phyloP scores from a whole-genome alignment of 2,797 vertebrate genomes.

The Kryptopterus vitreolus region DNA sequence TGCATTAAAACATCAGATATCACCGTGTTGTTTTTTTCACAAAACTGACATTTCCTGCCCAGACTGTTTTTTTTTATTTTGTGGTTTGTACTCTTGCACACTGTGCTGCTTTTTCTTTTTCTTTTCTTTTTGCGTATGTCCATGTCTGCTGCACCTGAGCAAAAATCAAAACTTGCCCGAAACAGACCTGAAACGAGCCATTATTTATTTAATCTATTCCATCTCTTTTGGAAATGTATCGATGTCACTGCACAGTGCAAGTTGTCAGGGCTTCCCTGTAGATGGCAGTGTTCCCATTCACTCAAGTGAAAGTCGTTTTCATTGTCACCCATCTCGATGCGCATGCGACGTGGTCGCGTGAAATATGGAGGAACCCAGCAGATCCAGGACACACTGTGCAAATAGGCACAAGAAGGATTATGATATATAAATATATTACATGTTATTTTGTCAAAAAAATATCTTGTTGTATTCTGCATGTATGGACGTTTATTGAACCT shows the following conservation, averaged over 20 bases:
- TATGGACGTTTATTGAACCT: neutral
- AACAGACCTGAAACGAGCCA: neutral
- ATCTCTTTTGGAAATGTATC: neutral
- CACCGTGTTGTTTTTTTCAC: neutral
- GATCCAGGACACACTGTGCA: neutral
- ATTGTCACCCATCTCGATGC: neutral
- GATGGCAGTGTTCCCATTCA: slow-evolving; percentile 67
- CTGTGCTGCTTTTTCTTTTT: neutral
- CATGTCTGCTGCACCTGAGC: neutral
- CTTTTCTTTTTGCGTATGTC: neutral
- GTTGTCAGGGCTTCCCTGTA: slow-evolving; percentile 60
- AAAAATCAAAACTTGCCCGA: neutral
- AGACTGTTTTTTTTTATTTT: neutral
- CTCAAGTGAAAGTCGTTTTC: neutral
- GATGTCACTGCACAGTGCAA: neutral
- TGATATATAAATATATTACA: neutral
- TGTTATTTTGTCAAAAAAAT: neutral
- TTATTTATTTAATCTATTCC: neutral
- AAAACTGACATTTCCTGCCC: neutral
- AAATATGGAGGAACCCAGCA: neutral
- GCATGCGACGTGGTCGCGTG: too few relatives aligned
- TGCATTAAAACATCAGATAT: neutral
- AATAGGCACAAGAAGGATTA: neutral
- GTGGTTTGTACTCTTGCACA: neutral
- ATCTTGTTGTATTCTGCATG: neutral